Evolutionary conservation across 2,888 invertebrate species (phyloP), one percentile per base, ranked within the genome.

Genomic region (Podabrus alpinus): DNA sequence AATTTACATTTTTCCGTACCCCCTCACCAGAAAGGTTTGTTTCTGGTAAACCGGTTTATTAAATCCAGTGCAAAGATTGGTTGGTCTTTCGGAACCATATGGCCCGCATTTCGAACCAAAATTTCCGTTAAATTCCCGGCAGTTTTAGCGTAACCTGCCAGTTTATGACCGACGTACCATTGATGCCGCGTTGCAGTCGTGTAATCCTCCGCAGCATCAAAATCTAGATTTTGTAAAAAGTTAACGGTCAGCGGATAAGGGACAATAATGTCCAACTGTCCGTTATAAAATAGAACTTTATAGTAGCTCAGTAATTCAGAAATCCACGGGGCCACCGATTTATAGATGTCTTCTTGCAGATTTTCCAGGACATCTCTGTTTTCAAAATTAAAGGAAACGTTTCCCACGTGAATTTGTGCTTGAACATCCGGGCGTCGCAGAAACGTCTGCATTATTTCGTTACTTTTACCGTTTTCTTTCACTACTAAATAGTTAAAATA

Each of bases 191-290:
- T 87, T 0, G 94, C 93, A 1, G 87, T 88, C 81, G 91, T 91
- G 85, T 94, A 96, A 2, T 90, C 88, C 2, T 89, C 89, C 0
- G 92, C 88, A 0, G 90, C 92, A 15, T 88, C 89, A 88, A 95
- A 96, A 62, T 92, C 89, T 1, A 96, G 88, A 69, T 92, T 90
- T 78, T 90, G 89, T 59, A 97, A 87, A 85, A 94, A 96, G 84
- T 93, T 94, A 16, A 94, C 90, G 0, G 96, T 97, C 68, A 95
- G 85, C 10, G 96, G 95, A 86, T 96, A 95, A 0, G 96, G 95
- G 0, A 97, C 94, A 78, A 97, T 95, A 13, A 97, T 94, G 85
- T 98, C 97, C 78, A 97, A 85, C 84, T 97, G 97, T 0, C 97
- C 97, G 84, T 93, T 97, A 86, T 97, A 97, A 75, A 97, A 90